These are phyloP conservation scores for Sclerodermus sp. DNA, from an alignment of 2,888 invertebrate species.

Conservation along the genomic window DNA sequence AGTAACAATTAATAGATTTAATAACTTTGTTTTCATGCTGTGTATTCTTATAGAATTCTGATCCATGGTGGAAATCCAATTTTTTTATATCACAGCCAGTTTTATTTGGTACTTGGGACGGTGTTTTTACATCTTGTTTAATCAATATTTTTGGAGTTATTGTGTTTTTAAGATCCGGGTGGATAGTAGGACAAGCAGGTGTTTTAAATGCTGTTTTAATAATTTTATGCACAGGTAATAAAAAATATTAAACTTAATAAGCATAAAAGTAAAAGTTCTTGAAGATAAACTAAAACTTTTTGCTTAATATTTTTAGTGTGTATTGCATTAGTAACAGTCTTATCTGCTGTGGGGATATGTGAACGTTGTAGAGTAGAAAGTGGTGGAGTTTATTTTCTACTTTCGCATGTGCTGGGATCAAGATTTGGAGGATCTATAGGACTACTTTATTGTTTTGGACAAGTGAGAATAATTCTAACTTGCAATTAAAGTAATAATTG, in stretches of 20 bases:
- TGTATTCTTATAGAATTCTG: conserved; percentile 65
- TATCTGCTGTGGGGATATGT: conserved; percentile 95
- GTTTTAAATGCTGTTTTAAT: conserved; percentile 79
- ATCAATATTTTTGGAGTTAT: conserved; percentile 98
- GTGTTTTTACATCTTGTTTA: conserved; percentile 95
- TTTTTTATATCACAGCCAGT: conserved; percentile 96
- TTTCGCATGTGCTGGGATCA: conserved; percentile 92
- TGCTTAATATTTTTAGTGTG: conserved; percentile 65
- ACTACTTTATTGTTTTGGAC: conserved; percentile 93
- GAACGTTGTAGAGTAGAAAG: conserved; percentile 93
- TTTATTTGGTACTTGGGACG: conserved; percentile 96
- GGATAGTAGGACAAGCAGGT: conserved; percentile 94
- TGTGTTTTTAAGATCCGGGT: conserved; percentile 93
- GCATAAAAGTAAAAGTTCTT: not conserved
- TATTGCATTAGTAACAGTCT: conserved; percentile 86
- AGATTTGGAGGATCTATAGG: conserved; percentile 92
- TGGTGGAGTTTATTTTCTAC: conserved; percentile 95
- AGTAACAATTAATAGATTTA: not conserved
- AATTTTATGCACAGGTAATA: conserved; percentile 76
- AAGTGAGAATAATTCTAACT: conserved; percentile 64
- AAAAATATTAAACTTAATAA: not conserved
- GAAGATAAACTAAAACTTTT: not conserved
- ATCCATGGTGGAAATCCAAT: conserved; percentile 95
- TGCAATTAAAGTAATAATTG: not conserved
- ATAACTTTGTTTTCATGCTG: conserved; percentile 5